phyloP scores from a whole-genome alignment of 2,113 vertebrate genomes.

The Edolisoma coerulescens region DNA sequence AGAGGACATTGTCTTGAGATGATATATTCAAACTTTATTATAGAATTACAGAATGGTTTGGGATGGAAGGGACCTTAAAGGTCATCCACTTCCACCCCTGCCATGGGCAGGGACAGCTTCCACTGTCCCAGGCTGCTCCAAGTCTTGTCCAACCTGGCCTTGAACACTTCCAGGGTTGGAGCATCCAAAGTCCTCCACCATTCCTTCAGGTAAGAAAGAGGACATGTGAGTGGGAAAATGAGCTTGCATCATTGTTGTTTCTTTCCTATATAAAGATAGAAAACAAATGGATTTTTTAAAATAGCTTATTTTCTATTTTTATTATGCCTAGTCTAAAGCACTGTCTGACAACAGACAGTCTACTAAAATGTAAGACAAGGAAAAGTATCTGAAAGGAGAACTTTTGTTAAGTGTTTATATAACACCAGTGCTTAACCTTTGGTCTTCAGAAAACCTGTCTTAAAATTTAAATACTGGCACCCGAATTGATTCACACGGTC shows the following conservation, averaged over 20 bases:
- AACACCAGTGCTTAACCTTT: neutral
- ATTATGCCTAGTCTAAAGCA: neutral
- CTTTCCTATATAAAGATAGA: neutral
- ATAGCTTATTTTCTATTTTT: neutral
- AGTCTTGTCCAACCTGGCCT: fast-evolving
- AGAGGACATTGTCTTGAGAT: neutral
- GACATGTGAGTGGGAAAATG: neutral
- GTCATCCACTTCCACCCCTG: neutral
- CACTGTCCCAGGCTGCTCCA: neutral
- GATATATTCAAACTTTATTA: neutral
- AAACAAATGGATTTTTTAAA: fast-evolving
- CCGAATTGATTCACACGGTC: neutral
- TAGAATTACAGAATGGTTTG: neutral
- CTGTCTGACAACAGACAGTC: neutral
- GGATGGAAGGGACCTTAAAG: neutral
- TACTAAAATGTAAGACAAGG: neutral
- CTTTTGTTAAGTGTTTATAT: neutral
- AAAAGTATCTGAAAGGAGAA: neutral
- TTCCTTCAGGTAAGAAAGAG: neutral
- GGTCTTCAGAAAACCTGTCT: neutral
- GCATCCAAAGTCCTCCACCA: neutral
- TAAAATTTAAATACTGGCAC: neutral
- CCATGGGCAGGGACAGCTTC: neutral
- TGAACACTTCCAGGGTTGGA: neutral
- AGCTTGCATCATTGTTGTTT: neutral